A percentile compares a stretch with the other conserved stretches of the same genome.
These are phyloP conservation scores for Drosophila persimilis DNA, from an alignment of 1,140 invertebrate genomes.

Conservation along the genomic window DNA sequence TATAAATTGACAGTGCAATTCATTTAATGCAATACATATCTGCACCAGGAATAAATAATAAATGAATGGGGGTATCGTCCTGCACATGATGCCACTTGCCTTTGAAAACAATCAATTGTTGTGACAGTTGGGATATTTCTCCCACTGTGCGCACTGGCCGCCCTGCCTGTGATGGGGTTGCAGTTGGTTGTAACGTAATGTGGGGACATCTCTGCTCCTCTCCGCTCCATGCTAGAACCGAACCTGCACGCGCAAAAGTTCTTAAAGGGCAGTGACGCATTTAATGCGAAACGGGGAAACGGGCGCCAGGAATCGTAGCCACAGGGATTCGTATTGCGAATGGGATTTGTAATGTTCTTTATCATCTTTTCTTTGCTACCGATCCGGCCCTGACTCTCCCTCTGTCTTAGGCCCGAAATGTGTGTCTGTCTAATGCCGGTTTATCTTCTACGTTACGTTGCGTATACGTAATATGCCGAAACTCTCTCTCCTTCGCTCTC, in stretches of 20 bases:
- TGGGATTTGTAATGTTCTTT: not conserved
- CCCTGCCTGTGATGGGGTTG: constrained; percentile 14
- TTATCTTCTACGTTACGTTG: constrained; percentile 63
- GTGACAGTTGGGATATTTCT: no score
- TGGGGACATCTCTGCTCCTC: constrained; percentile 15
- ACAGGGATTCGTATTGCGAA: not conserved
- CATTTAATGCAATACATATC: no score
- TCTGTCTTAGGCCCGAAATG: constrained; percentile 36
- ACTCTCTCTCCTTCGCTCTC: constrained; percentile 3
- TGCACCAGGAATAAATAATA: no score
- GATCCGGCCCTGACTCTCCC: constrained; percentile 4
- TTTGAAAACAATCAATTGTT: no score
- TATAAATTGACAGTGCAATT: no score
- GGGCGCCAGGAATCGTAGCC: not conserved
- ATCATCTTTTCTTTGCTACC: no score
- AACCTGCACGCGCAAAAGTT: constrained; percentile 43
- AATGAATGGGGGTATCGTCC: no score
- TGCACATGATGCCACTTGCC: not conserved
- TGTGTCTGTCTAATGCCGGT: constrained; percentile 67
- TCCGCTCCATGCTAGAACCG: constrained; percentile 1
- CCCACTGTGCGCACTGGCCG: not conserved
- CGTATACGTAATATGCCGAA: constrained; percentile 65
- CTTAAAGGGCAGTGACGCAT: constrained; percentile 41
- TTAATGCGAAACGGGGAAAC: not conserved
- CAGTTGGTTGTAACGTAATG: constrained; percentile 28